Evolutionary conservation across 2,113 vertebrate genomes (phyloP).

Genomic region (Genyomyrus donnyi): DNA sequence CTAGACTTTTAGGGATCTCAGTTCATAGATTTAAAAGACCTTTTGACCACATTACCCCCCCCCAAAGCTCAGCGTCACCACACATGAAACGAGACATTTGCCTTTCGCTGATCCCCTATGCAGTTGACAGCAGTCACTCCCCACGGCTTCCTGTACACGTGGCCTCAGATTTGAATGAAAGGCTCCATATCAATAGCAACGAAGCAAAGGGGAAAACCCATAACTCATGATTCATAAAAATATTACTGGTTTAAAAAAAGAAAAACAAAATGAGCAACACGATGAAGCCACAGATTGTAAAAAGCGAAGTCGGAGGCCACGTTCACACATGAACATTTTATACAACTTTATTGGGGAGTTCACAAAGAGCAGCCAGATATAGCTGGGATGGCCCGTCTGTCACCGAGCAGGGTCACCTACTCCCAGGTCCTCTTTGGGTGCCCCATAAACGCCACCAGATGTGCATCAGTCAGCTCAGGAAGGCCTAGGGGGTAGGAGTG

Average conservation of each 20-base stretch:
- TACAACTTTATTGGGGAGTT: conserved; percentile 51
- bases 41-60: neutral
- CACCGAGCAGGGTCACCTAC: conserved; percentile 28
- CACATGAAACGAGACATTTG: neutral
- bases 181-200: conserved; percentile 13
- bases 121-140: neutral
- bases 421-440: neutral
- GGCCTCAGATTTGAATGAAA: conserved; percentile 16
- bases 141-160: conserved; percentile 18
- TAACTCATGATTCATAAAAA: neutral
- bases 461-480: neutral
- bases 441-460: neutral
- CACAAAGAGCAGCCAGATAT: conserved; percentile 52
- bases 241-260: neutral
- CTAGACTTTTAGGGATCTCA: neutral
- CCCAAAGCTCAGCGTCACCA: neutral
- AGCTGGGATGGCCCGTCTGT: conserved; percentile 43
- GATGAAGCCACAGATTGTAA: neutral
- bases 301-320: conserved; percentile 29
- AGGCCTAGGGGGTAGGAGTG: neutral
- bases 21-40: neutral
- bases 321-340: conserved; percentile 46
- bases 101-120: neutral
- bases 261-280: neutral
- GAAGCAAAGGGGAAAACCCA: neutral